Evolutionary conservation across 1,140 invertebrate genomes (phyloP), one percentile per base, ranked within the genome.

Genomic region (Cardiocondyla obscurior): DNA sequence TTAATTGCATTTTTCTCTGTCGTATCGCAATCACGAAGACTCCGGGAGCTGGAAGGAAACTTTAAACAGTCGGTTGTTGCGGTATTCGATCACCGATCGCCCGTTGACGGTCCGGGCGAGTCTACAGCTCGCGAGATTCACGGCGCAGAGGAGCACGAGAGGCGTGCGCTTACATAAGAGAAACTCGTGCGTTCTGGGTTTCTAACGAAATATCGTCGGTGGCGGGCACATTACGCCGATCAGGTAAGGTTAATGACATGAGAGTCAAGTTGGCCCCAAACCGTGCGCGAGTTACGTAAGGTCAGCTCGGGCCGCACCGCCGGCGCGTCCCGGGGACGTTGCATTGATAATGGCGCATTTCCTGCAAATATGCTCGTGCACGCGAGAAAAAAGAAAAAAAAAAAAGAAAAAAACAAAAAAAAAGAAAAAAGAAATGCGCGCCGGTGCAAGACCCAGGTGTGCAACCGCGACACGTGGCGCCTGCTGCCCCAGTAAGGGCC

Each of bases 221-320:
- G 62, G 39, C 55, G 62, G 83, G 88, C 88, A 85, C 73, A 86
- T 83, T 77, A 83, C 51, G 85, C 79, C 58, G 76, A n/a, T n/a
- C n/a, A n/a, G 49, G 62, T 90, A 89, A 90, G 91, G 89, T 92
- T 90, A 91, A 92, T 84, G 91, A 92, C 89, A 92, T 88, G 88
- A 92, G 90, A 92, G 86, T 87, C 86, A 90, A 89, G 87, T n/a
- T 91, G 88, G 89, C 86, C 85, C 90, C 87, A 89, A 90, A 90
- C 87, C 85, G 85, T 82, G 84, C 79, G 74, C 62, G 65, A 84
- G 82, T 92, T 91, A 91, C 88, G 90, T 89, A 91, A 92, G 85
- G 74, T 84, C 82, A 84, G 82, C 82, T 84, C 57, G 44, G 60
- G n/a, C 22, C 51, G 39, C n/a, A n/a, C 28, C 57, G 14, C 36